These are phyloP conservation scores for Cataglyphis rosenhaueri DNA, from an alignment of 2,888 invertebrate species.

Conservation along the genomic window DNA sequence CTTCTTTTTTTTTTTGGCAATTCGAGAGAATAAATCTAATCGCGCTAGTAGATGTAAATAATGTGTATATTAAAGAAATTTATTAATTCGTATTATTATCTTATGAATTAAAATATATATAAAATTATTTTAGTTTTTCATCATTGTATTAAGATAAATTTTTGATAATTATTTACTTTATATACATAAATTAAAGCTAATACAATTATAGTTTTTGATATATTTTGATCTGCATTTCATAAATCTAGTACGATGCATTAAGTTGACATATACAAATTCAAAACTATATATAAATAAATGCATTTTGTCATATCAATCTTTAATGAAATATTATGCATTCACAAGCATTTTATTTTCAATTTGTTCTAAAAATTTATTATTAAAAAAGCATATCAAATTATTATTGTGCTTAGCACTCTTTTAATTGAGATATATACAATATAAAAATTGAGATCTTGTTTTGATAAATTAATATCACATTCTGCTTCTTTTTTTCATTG, in stretches of 20 bases:
- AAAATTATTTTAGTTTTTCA: neutral
- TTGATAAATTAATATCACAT: slow-evolving; percentile 3
- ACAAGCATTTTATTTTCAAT: slow-evolving; percentile 26
- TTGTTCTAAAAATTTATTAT: neutral
- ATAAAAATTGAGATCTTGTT: neutral
- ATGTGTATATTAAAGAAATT: neutral
- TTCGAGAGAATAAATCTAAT: neutral
- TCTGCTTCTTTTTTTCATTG: neutral
- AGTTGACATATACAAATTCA: neutral
- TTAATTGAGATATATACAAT: slow-evolving; percentile 4
- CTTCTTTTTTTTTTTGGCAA: neutral
- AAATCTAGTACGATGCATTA: neutral
- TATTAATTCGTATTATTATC: neutral
- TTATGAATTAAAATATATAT: neutral
- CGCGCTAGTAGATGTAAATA: neutral
- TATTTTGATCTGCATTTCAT: neutral
- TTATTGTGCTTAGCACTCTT: neutral
- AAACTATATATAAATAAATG: slow-evolving; percentile 20
- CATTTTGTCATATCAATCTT: slow-evolving; percentile 4
- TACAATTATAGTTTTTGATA: neutral
- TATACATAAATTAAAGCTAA: neutral
- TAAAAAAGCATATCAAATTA: neutral
- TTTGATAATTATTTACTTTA: slow-evolving; percentile 6
- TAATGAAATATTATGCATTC: neutral
- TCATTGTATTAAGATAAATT: neutral